Conservation (phyloP, 2,888 invertebrate genomes). For the Scaptomyza parva region DNA sequence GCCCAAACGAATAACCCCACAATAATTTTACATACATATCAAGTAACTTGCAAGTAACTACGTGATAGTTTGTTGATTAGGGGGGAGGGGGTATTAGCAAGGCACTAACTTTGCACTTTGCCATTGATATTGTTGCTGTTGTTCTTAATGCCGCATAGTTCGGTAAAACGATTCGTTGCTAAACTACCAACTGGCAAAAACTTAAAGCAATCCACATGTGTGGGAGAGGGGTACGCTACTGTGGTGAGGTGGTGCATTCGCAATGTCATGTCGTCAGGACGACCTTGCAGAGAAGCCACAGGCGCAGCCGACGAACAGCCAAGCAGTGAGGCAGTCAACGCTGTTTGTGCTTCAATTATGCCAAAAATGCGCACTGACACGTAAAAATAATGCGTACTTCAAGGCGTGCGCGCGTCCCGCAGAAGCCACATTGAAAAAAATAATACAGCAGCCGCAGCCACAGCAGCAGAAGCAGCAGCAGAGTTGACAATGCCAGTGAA, state of each 20-base stretch:
- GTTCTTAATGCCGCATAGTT: conserved; percentile 37
- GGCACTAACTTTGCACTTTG: conserved; percentile 15
- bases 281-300: conserved; percentile 45
- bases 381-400: conserved; percentile 80
- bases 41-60: not conserved
- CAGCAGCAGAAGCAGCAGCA: conserved; percentile 28
- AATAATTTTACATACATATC: no score
- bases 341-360: conserved; percentile 79
- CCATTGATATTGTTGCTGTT: conserved; percentile 26
- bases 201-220: conserved; percentile 34
- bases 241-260: conserved; percentile 35
- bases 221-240: no score
- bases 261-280: conserved; percentile 50
- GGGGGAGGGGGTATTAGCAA: not conserved
- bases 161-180: conserved; percentile 31
- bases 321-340: conserved; percentile 32
- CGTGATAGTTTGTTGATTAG: not conserved
- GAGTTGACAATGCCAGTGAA: conserved; percentile 53
- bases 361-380: conserved; percentile 79
- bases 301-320: conserved; percentile 11
- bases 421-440: conserved; percentile 42
- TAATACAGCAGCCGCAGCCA: conserved; percentile 31
- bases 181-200: conserved; percentile 31
- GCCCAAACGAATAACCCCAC: not conserved
- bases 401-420: conserved; percentile 63